These are phyloP conservation scores for Rotaria macrura DNA, from an alignment of 2,888 invertebrate genomes.

Conservation along the genomic window DNA sequence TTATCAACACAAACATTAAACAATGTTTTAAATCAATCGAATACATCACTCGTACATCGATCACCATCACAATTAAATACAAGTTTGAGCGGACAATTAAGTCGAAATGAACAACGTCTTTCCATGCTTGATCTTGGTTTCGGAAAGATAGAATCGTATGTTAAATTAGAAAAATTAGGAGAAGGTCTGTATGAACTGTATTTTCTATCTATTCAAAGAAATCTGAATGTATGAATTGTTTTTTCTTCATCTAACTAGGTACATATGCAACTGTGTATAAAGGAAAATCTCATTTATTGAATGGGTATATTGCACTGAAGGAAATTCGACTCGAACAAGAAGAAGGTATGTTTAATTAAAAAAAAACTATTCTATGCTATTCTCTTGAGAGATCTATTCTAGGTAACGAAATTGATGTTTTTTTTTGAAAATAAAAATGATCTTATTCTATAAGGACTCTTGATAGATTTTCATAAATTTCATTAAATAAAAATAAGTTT, in stretches of 20 bases:
- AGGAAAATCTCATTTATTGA: conserved; percentile 68
- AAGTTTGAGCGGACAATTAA: conserved; percentile 12
- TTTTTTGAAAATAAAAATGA: background rate
- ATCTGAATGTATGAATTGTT: background rate
- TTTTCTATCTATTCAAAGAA: background rate
- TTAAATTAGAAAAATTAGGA: conserved; percentile 59
- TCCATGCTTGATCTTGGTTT: conserved; percentile 59
- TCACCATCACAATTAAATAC: background rate
- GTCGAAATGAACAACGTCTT: conserved; percentile 24
- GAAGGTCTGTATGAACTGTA: conserved; percentile 48
- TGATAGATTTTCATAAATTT: too few species aligned
- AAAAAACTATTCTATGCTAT: too few species aligned
- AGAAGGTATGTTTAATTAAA: conserved; percentile 57
- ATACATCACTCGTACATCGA: background rate
- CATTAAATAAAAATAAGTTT: too few species aligned
- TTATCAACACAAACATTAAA: conserved; percentile 5
- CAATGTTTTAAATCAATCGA: background rate
- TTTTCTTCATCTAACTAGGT: conserved; percentile 49
- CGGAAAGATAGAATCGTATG: conserved; percentile 61
- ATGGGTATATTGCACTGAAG: conserved; percentile 94
- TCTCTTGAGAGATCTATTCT: background rate
- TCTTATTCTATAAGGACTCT: too few species aligned
- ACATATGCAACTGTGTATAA: conserved; percentile 96
- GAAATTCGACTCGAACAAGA: conserved; percentile 97
- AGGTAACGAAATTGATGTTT: background rate